phyloP scores from a whole-genome alignment of 2,888 invertebrate species.

The Mimas tiliae region DNA sequence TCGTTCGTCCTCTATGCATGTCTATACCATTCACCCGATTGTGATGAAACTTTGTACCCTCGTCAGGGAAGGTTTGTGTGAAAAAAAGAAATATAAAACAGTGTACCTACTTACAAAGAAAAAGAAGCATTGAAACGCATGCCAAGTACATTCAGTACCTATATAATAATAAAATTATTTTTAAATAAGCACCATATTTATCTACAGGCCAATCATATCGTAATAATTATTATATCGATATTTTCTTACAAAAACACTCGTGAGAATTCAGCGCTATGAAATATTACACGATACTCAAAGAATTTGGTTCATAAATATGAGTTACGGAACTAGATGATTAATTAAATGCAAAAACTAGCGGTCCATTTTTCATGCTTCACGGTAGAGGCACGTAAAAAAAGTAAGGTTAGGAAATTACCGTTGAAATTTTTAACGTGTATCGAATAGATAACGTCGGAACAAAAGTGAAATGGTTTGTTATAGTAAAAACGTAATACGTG shows the following conservation, averaged over 20 bases:
- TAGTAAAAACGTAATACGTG: slow-evolving; percentile 29
- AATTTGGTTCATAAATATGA: background rate
- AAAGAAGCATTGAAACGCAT: no score
- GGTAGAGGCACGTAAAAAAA: slow-evolving; percentile 17
- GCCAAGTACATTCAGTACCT: no score
- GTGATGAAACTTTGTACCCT: no score
- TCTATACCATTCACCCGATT: no score
- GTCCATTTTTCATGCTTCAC: slow-evolving; percentile 23
- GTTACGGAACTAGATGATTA: slow-evolving; percentile 3
- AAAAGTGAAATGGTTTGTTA: slow-evolving; percentile 30
- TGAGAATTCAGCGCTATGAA: background rate
- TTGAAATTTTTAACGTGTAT: slow-evolving; percentile 27
- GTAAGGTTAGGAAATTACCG: slow-evolving; percentile 26
- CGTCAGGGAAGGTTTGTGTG: no score
- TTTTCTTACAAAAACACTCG: background rate
- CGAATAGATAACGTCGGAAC: slow-evolving; percentile 30
- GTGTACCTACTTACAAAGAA: no score
- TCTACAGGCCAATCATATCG: no score
- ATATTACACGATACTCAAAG: background rate
- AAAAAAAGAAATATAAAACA: no score
- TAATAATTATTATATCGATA: no score
- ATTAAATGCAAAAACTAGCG: slow-evolving; percentile 18
- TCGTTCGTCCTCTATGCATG: no score
- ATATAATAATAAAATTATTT: no score
- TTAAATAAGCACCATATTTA: no score